A percentile compares a stretch with the other conserved stretches of the same genome.
These are phyloP conservation scores for Sinopyrophorus schimmeli DNA, from an alignment of 2,888 invertebrate genomes.

Conservation along the genomic window DNA sequence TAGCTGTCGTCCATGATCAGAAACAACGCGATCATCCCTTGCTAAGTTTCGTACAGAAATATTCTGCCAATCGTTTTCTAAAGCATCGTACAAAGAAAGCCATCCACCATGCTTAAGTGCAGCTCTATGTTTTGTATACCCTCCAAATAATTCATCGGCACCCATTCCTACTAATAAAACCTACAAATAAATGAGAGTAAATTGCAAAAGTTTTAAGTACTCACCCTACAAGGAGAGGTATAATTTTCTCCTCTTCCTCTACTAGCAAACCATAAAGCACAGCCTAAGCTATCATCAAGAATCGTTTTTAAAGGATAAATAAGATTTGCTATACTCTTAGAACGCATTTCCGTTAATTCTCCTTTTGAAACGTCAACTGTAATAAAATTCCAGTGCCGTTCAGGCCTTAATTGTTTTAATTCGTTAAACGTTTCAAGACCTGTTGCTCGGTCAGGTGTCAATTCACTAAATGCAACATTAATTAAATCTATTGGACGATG, in stretches of 20 bases:
- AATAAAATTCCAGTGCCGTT: slow-evolving; percentile 80
- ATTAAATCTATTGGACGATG: slow-evolving; percentile 82
- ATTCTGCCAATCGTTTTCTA: slow-evolving; percentile 75
- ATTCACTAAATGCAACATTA: slow-evolving; percentile 86
- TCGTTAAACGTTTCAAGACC: slow-evolving; percentile 72
- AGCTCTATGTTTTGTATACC: slow-evolving; percentile 87
- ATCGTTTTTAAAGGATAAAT: slow-evolving; percentile 86
- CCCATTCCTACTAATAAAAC: slow-evolving; percentile 88
- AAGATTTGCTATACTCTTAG: slow-evolving; percentile 69
- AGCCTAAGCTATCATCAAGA: slow-evolving; percentile 94
- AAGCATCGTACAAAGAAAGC: slow-evolving; percentile 60
- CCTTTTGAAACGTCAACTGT: slow-evolving; percentile 74
- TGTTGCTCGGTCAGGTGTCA: slow-evolving; percentile 83
- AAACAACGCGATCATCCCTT: slow-evolving; percentile 90
- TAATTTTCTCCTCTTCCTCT: slow-evolving; percentile 64
- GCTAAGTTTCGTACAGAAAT: slow-evolving; percentile 91
- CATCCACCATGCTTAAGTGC: slow-evolving; percentile 64
- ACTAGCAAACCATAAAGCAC: slow-evolving; percentile 96
- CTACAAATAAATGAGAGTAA: slow-evolving; percentile 51
- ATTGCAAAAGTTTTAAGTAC: slow-evolving; percentile 21
- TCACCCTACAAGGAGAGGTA: slow-evolving; percentile 67
- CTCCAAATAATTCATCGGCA: slow-evolving; percentile 96
- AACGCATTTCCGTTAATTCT: slow-evolving; percentile 65
- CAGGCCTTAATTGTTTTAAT: slow-evolving; percentile 68
- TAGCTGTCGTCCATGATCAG: slow-evolving; percentile 84